Percentiles rank a stretch among this genome's conserved stretches.
Evolutionary conservation across 2,888 invertebrate genomes (phyloP).

Genomic region (Heliconius erato): DNA sequence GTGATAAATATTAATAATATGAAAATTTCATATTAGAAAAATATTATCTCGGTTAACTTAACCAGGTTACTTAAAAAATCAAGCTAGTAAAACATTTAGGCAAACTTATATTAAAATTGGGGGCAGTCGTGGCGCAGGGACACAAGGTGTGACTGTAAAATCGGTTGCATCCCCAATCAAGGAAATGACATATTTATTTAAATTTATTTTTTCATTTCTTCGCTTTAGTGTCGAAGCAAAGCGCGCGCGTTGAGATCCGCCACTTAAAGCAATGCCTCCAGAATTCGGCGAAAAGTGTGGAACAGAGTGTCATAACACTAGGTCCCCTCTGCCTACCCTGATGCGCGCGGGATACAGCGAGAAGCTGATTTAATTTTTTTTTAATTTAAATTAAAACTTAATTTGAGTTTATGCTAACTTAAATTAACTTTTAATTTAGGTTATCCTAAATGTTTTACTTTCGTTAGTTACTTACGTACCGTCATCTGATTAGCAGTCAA

Average conservation of each 20-base stretch:
- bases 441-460: neutral
- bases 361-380: neutral
- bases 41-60: neutral
- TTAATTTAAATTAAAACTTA: neutral
- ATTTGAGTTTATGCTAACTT: neutral
- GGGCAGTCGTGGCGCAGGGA: too few species aligned
- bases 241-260: too few species aligned
- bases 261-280: too few species aligned
- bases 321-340: too few species aligned
- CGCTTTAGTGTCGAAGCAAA: too few species aligned
- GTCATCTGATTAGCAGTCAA: conserved; percentile 42
- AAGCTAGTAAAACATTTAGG: neutral
- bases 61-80: neutral
- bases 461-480: conserved; percentile 47
- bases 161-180: too few species aligned
- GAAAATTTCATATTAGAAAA: neutral
- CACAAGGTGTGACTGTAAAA: too few species aligned
- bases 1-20: neutral
- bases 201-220: too few species aligned
- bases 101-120: neutral
- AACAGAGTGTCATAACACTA: too few species aligned
- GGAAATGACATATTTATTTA: too few species aligned
- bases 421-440: neutral
- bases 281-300: too few species aligned
- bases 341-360: too few species aligned